Percentiles rank a stretch among this genome's conserved stretches.
These are phyloP conservation scores for Chironomus striatipennis DNA, from an alignment of 1,140 invertebrate species.

Conservation along the genomic window DNA sequence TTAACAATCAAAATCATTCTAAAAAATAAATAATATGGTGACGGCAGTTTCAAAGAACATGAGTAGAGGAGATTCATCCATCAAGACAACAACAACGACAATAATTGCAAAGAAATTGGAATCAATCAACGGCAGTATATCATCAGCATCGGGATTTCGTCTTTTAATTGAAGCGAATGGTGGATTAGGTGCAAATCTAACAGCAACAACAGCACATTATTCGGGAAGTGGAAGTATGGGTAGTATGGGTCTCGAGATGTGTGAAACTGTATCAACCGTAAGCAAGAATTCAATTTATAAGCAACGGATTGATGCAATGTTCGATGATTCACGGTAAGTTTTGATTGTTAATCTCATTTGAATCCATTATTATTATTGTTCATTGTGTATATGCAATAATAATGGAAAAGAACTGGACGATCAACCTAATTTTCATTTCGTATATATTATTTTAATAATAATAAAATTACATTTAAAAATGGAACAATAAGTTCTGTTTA, in stretches of 20 bases:
- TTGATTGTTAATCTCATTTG: slow-evolving; percentile 35
- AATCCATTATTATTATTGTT: not conserved
- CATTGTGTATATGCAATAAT: not conserved
- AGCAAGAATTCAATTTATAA: slow-evolving; percentile 61
- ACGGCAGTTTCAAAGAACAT: slow-evolving; percentile 22
- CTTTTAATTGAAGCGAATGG: slow-evolving; percentile 1
- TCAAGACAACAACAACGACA: slow-evolving; percentile 14
- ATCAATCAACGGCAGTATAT: slow-evolving; percentile 11
- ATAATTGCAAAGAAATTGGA: not conserved
- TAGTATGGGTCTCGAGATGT: slow-evolving; percentile 38
- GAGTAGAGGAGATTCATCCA: slow-evolving; percentile 15
- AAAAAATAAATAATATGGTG: not conserved
- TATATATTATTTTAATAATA: slow-evolving; percentile 10
- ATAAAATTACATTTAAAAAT: not conserved
- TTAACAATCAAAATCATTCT: not conserved
- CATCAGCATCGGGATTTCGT: not conserved
- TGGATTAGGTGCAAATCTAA: not conserved
- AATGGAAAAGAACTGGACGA: not conserved
- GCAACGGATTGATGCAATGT: slow-evolving; percentile 74
- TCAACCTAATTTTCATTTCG: not conserved
- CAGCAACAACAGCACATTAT: not conserved
- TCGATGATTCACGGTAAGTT: slow-evolving; percentile 55
- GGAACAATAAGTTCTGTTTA: not conserved
- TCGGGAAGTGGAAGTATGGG: not conserved
- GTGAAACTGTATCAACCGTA: slow-evolving; percentile 46